Evolutionary conservation across 1,140 invertebrate genomes (phyloP), one percentile per base, ranked within the genome.

Genomic region (Megalopta genalis): DNA sequence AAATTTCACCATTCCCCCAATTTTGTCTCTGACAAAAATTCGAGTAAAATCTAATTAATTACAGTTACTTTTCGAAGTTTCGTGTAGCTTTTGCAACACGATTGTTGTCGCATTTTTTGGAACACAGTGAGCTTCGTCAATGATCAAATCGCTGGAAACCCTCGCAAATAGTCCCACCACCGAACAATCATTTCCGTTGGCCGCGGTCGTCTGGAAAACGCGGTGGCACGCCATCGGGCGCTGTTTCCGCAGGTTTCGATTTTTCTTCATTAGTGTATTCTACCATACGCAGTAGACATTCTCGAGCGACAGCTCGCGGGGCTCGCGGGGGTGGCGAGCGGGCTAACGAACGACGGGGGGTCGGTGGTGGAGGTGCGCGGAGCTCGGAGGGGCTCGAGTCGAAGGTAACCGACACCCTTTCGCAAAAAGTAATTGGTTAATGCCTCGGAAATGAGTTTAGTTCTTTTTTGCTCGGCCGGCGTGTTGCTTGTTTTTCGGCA

Each of bases 341-440:
- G 77, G 86, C 87, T 88, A 88, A 87, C 74, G 79, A 83, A 87
- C 66, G 63, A 64, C 62, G 60, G 81, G 63, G 67, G 63, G 65
- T 57, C 18, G 52, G 80, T 71, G 63, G 74, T 63, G 67, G 82
- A 67, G 82, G 67, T 85, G 84, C 63, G 76, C 59, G 37, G 21
- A 76, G n/a, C n/a, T n/a, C n/a, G 66, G 73, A 70, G 59, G 80
- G 75, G 72, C 70, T 74, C 59, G 77, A 77, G 71, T 84, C 85
- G 88, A 90, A 90, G 89, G 90, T 90, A 91, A 91, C 90, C 88
- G 90, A 91, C 90, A 89, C 88, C 87, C 89, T 91, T 90, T 90
- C 88, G 88, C 90, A 92, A 92, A 91, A 92, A 91, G 90, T 92
- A 92, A 92, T 92, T 93, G 91, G 90, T 91, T 93, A 92, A 92